Base-by-base conservation (phyloP, 2,797 vertebrate species). In the Tangara arthus region DNA sequence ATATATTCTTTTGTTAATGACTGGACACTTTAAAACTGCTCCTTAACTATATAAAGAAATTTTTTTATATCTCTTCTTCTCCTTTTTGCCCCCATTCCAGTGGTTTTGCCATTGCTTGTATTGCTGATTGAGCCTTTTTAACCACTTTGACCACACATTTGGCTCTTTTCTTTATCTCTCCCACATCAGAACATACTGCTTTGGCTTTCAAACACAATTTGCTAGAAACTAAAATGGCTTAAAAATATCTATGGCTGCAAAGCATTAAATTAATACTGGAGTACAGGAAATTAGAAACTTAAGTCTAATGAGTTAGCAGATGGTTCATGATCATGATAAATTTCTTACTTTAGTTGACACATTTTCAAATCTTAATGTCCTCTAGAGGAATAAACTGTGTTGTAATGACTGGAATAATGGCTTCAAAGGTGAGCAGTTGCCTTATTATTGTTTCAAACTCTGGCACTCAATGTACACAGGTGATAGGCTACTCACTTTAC, bases 291-390 rank as follows among this genome's bases (percentile, higher is more conserved):
- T 96, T 87, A 94, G 94, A 97, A 95, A 35, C 41, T 80, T 96
- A 82, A 97, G 97, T 97, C 95, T 97, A 97, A 97, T 97, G 88
- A 97, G 79, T 53, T 97, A 97, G 96, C 97, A 97, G 96, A 96
- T 97, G 68, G 93, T 96, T 96, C 81, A 44, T 35, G 90, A 97
- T 96, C 71, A 83, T 97, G 97, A 98, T 97, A 92, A 94, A 98
- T 98, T 96, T 97, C 79, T 44, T 96, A 94, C 77, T 95, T 91
- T 84, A 88, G 94, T 90, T 98, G 97, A 98, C 96, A 98, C 96
- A 96, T 97, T 97, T 97, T 97, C 96, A 97, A 97, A 97, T 96
- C 97, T 97, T 98, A 98, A 98, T 97, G 96, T 98, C 94, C 95
- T 97, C 96, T 83, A 52, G 83, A 97, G 95, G 91, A 97, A 98